These are phyloP conservation scores for Paratrypauchen microcephalus DNA, from an alignment of 2,797 vertebrate genomes.

Conservation along the genomic window DNA sequence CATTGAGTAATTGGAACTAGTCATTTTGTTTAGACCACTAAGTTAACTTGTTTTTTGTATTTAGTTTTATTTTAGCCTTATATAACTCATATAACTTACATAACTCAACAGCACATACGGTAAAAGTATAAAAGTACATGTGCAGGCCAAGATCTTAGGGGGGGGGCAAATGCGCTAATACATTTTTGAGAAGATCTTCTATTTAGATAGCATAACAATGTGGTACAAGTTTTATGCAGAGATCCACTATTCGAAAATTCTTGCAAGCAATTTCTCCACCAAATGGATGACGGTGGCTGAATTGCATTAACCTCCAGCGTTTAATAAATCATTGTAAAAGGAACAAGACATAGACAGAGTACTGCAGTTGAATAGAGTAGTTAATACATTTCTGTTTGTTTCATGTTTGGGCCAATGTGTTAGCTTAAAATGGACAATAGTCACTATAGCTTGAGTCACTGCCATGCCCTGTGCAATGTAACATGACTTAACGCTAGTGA, in stretches of 20 bases:
- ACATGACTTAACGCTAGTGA: slow-evolving; percentile 9
- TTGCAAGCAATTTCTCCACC: neutral
- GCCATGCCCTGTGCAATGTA: slow-evolving; percentile 11
- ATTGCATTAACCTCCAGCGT: slow-evolving; percentile 1
- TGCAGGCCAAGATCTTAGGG: too few species aligned
- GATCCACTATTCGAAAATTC: neutral
- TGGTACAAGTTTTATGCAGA: neutral
- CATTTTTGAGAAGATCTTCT: neutral
- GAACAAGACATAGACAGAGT: neutral
- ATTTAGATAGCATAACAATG: neutral
- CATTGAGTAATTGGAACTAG: too few species aligned
- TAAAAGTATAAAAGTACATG: too few species aligned
- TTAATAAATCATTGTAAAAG: slow-evolving; percentile 4
- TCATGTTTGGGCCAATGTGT: neutral
- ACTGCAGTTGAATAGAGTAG: neutral
- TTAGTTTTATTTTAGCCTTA: neutral
- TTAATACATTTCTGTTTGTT: neutral
- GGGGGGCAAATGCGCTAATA: neutral
- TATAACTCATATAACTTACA: too few species aligned
- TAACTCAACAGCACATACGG: neutral
- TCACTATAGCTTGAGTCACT: neutral
- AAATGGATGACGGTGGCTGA: neutral
- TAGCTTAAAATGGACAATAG: neutral
- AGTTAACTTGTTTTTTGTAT: neutral
- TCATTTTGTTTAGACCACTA: too few species aligned